Conservation (phyloP, 2,113 vertebrate species). For the Athene cunicularia region DNA sequence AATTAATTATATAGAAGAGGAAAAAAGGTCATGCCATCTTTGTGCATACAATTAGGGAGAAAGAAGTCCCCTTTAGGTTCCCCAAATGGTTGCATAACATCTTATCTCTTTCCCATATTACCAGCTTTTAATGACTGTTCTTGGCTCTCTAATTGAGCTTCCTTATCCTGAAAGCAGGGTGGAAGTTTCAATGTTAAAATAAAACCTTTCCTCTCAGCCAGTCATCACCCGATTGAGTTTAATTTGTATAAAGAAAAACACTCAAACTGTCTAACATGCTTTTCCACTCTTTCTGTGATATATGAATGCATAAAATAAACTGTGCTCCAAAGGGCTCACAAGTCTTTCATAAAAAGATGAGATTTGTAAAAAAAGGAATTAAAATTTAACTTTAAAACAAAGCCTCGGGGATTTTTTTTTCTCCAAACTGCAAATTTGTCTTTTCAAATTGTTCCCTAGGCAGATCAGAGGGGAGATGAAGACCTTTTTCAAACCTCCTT, state of each 20-base stretch:
- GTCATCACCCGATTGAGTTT: background rate
- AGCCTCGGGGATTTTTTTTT: background rate
- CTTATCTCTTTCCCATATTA: background rate
- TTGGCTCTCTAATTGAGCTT: background rate
- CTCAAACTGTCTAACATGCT: background rate
- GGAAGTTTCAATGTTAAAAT: background rate
- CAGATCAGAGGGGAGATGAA: background rate
- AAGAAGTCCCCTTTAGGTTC: background rate
- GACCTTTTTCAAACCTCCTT: background rate
- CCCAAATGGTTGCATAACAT: background rate
- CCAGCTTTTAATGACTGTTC: background rate
- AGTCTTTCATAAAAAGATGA: background rate
- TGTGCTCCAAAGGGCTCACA: background rate
- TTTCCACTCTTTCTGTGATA: background rate
- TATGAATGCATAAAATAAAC: background rate
- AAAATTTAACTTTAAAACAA: background rate
- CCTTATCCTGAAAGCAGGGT: conserved; percentile 6
- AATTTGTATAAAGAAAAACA: background rate
- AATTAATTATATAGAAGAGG: background rate
- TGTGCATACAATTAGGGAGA: background rate
- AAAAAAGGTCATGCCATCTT: background rate
- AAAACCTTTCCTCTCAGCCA: background rate
- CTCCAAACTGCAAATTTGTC: background rate
- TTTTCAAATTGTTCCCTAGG: background rate
- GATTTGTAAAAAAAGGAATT: background rate